phyloP scores from a whole-genome alignment of 2,888 invertebrate genomes.

The Ernsta delagoae region DNA sequence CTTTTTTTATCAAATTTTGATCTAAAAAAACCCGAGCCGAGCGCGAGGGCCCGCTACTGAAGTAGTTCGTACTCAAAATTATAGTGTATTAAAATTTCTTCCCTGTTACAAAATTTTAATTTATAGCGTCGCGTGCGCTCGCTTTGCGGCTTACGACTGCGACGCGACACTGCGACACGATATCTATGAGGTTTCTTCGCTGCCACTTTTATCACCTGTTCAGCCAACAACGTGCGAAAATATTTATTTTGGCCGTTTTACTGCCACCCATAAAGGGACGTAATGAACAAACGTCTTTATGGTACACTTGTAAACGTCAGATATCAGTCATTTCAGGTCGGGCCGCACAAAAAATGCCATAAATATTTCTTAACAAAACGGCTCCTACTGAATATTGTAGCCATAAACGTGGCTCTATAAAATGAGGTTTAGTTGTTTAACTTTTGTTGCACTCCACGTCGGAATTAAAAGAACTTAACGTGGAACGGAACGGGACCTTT shows the following conservation, averaged over 20 bases:
- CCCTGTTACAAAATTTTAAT: constrained; percentile 70
- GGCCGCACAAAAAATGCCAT: constrained; percentile 72
- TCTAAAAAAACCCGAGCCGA: constrained; percentile 47
- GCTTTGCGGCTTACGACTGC: constrained; percentile 39
- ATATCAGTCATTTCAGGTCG: constrained; percentile 74
- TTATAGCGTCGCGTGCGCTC: constrained; percentile 67
- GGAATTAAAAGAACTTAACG: constrained; percentile 74
- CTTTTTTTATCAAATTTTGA: constrained; percentile 54
- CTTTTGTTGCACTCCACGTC: constrained; percentile 71
- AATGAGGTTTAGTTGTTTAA: constrained; percentile 78
- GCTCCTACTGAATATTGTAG: constrained; percentile 81
- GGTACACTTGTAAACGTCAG: constrained; percentile 79
- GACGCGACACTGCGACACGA: constrained; percentile 39
- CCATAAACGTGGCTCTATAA: constrained; percentile 78
- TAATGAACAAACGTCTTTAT: constrained; percentile 81
- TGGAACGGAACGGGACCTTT: constrained; percentile 60
- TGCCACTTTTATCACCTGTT: constrained; percentile 58
- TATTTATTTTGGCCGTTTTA: constrained; percentile 66
- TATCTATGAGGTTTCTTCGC: constrained; percentile 38
- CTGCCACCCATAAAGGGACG: constrained; percentile 67
- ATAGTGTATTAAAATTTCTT: constrained; percentile 77
- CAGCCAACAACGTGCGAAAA: constrained; percentile 69
- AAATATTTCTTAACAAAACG: constrained; percentile 80
- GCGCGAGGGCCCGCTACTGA: constrained; percentile 72
- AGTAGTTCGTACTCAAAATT: constrained; percentile 81